Evolutionary conservation across 2,113 vertebrate genomes (phyloP), one percentile per base, ranked within the genome.

Genomic region (Xiphophorus couchianus): DNA sequence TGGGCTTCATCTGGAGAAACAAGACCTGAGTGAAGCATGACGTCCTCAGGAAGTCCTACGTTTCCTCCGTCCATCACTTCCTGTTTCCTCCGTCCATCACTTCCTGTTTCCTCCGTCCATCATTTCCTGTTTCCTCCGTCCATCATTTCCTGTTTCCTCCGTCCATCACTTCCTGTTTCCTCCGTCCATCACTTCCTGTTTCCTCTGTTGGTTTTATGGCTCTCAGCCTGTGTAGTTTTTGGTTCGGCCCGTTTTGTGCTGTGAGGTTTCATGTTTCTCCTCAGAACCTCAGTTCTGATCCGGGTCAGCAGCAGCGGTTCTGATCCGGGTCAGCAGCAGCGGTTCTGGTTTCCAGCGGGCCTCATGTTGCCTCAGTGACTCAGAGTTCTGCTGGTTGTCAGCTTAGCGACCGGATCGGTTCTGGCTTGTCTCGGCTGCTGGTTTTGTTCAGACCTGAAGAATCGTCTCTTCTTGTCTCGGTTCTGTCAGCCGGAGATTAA

Each of bases 401-500:
- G 71, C 11, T 73, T 22, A 28, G 29, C 0, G 27, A 30, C 63
- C 54, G 9, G 37, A 72, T 72, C 29, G 0, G 54, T 76, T n/a
- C 65, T 33, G 77, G 28, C 73, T 80, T 33, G 76, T 77, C 77
- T 19, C 0, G 33, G 0, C n/a, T 1, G 65, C 70, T 39, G 80
- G 80, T 78, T 79, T 44, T 61, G 44, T 1, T 28, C 30, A 22
- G n/a, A 73, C 66, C 70, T 64, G 70, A 71, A 65, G 39, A 48
- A 17, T 48, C 73, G 3, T 19, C 12, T 0, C 54, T 48, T 17
- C 30, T 64, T 62, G 10, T 39, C 37, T n/a, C 62, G 35, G 48
- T 62, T 72, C 28, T 51, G 31, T 81, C 72, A 77, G 1, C 17
- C 44, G 30, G n/a, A 25, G 80, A 85, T 84, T 78, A 74, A 60